Conservation (phyloP, 2,113 vertebrate genomes). For the Colaptes auratus region DNA sequence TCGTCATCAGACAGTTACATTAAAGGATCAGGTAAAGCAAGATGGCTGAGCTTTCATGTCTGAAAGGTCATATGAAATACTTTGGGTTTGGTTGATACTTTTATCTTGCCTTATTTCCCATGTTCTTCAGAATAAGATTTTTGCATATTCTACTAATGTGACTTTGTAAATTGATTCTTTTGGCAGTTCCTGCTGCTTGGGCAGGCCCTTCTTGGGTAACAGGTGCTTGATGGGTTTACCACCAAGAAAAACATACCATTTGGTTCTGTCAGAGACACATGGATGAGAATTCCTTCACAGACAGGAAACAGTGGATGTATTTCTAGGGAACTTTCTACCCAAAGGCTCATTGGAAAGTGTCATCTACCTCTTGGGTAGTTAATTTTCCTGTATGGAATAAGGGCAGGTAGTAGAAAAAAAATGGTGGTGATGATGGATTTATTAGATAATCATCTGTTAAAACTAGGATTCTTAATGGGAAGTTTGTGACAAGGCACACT, state of each 20-base stretch:
- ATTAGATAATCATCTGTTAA: slow-evolving; percentile 43
- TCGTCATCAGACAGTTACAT: not conserved
- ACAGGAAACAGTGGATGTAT: not conserved
- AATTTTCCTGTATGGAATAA: not conserved
- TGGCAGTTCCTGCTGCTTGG: not conserved
- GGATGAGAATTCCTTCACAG: not conserved
- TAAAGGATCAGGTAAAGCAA: slow-evolving; percentile 19
- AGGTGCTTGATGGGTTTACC: not conserved
- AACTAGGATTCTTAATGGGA: slow-evolving; percentile 50
- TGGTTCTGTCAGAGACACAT: accelerated
- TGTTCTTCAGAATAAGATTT: not conserved
- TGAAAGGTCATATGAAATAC: not conserved
- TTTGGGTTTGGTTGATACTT: not conserved
- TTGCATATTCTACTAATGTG: not conserved
- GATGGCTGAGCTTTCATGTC: not conserved
- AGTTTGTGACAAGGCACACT: slow-evolving; percentile 15
- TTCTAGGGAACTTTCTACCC: not conserved
- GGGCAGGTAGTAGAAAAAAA: not conserved
- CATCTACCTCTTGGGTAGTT: not conserved
- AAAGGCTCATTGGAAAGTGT: not conserved
- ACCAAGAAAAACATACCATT: not conserved
- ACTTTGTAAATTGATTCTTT: not conserved
- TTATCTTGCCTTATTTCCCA: not conserved
- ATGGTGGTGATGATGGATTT: slow-evolving; percentile 6
- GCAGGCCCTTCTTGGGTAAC: not conserved